phyloP scores from a whole-genome alignment of 2,797 vertebrate genomes.

The Pseudochaenichthys georgianus region DNA sequence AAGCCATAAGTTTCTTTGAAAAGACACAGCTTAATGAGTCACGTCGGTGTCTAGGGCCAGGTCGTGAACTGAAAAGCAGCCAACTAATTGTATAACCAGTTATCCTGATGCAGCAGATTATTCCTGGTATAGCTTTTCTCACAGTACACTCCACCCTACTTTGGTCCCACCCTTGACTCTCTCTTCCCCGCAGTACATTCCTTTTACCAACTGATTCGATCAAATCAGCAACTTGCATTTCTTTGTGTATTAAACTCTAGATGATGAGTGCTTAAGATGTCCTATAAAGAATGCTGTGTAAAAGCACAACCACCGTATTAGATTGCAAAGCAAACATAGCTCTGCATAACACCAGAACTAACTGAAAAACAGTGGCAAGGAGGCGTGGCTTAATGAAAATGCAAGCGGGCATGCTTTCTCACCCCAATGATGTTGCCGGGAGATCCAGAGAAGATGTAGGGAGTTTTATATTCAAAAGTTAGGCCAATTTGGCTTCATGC shows the following conservation, averaged over 20 bases:
- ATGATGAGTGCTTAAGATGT: constrained; percentile 3
- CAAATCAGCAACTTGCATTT: constrained; percentile 29
- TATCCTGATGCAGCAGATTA: constrained; percentile 19
- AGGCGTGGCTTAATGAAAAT: too few relatives aligned
- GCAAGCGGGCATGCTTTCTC: too few relatives aligned
- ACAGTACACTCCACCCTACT: constrained; percentile 1
- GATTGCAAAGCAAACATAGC: neutral
- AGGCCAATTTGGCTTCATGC: too few relatives aligned
- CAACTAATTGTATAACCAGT: constrained; percentile 25
- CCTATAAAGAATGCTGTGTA: neutral
- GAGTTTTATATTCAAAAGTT: too few relatives aligned
- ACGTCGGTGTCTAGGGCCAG: neutral
- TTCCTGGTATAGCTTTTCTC: constrained; percentile 25
- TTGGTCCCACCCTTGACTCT: constrained; percentile 37
- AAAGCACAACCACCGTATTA: neutral
- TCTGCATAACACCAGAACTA: neutral
- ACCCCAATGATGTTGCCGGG: too few relatives aligned
- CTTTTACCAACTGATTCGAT: constrained; percentile 38
- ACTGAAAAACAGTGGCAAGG: neutral
- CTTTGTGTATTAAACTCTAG: neutral
- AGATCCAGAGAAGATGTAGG: too few relatives aligned
- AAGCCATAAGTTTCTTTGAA: neutral
- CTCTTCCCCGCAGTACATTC: constrained; percentile 34
- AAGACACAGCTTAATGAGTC: neutral
- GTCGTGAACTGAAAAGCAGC: neutral